Conservation (phyloP, 2,888 invertebrate species). For the Drosophila meridionalis region DNA sequence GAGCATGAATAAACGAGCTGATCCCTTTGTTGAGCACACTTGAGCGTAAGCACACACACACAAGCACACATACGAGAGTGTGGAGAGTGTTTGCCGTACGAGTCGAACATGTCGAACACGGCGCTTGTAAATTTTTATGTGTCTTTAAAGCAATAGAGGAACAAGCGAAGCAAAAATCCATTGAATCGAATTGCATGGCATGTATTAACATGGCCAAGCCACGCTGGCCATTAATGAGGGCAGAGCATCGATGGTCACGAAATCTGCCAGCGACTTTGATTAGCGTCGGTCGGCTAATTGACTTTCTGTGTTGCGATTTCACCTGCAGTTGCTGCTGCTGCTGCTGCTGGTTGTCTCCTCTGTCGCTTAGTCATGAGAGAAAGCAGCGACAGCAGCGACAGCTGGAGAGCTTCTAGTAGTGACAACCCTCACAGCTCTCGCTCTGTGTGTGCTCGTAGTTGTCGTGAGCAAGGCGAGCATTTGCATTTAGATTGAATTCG, state of each 20-base stretch:
- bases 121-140: constrained; percentile 66
- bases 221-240: constrained; percentile 37
- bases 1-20: constrained; percentile 60
- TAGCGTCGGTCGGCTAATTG: constrained; percentile 72
- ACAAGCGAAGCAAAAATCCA: constrained; percentile 11
- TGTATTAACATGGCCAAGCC: constrained; percentile 52
- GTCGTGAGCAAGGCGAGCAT: constrained; percentile 61
- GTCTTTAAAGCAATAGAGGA: constrained; percentile 66
- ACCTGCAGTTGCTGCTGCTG: constrained; percentile 61
- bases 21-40: constrained; percentile 77
- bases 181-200: constrained; percentile 64
- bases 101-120: constrained; percentile 33
- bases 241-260: constrained; percentile 18
- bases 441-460: constrained; percentile 22
- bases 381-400: background rate
- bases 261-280: constrained; percentile 59
- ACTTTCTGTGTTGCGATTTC: constrained; percentile 77
- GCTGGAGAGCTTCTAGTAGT: background rate
- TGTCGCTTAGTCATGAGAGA: constrained; percentile 18
- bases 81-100: constrained; percentile 1
- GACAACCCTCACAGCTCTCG: background rate
- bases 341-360: constrained; percentile 16
- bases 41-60: constrained; percentile 42
- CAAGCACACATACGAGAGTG: background rate
- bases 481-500: constrained; percentile 79